Evolutionary conservation across 2,797 vertebrate species (phyloP).

Genomic region (Acipenser ruthenus): DNA sequence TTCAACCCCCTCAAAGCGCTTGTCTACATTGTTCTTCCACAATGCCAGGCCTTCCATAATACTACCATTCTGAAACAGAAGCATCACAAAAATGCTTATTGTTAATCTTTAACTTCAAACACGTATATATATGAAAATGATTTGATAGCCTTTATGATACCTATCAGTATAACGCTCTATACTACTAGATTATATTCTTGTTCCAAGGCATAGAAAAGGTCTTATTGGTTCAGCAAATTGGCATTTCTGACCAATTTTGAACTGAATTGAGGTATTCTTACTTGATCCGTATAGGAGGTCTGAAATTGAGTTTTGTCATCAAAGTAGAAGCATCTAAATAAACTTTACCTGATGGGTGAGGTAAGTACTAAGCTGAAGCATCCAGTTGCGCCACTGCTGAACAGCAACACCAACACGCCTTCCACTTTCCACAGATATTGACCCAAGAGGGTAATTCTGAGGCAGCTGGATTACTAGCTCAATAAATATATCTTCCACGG

Average conservation of each 20-base stretch:
- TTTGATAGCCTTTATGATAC: no score
- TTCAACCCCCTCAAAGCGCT: slow-evolving; percentile 94
- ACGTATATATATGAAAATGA: no score
- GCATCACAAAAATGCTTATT: no score
- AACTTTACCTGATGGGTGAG: slow-evolving; percentile 71
- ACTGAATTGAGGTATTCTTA: no score
- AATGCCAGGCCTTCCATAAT: slow-evolving; percentile 96
- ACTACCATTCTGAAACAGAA: slow-evolving; percentile 78
- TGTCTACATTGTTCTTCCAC: slow-evolving; percentile 98
- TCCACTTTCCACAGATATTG: slow-evolving; percentile 87
- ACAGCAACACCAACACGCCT: slow-evolving; percentile 89
- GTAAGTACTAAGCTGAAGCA: slow-evolving; percentile 95
- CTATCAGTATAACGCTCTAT: no score
- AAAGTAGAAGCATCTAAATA: background rate
- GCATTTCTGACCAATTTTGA: no score
- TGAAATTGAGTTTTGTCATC: no score
- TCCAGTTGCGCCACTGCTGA: slow-evolving; percentile 98
- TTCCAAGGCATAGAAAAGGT: no score
- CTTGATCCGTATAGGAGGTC: no score
- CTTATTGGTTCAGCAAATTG: no score
- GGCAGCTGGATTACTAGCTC: slow-evolving; percentile 93
- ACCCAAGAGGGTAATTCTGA: slow-evolving; percentile 85
- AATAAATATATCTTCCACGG: slow-evolving; percentile 92
- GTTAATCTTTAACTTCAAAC: no score
- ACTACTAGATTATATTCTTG: no score